Evolutionary conservation across 2,888 invertebrate species (phyloP).

Genomic region (Lamproptera curius): DNA sequence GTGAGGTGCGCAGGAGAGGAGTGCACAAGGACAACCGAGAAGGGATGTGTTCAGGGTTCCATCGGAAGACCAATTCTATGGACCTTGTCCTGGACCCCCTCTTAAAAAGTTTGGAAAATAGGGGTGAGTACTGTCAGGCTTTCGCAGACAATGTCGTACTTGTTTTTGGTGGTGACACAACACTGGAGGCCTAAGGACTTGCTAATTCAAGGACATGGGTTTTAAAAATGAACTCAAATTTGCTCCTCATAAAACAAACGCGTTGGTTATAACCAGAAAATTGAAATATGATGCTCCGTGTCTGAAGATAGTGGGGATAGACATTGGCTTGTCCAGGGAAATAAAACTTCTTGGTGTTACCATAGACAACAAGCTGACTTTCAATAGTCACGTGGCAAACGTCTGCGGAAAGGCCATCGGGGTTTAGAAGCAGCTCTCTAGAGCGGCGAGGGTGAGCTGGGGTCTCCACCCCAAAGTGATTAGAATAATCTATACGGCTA

Average conservation of each 20-base stretch:
- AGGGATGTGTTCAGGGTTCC: conserved; percentile 22
- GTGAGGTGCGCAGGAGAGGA: conserved; percentile 9
- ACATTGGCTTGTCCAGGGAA: conserved; percentile 1
- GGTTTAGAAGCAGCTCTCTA: conserved; percentile 10
- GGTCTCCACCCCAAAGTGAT: background rate
- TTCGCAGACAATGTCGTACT: no score
- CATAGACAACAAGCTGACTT: conserved; percentile 16
- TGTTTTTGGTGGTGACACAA: conserved; percentile 1
- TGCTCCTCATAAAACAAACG: conserved; percentile 22
- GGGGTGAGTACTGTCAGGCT: conserved; percentile 18
- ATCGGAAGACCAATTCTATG: no score
- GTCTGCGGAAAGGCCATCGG: conserved; percentile 16
- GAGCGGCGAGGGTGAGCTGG: conserved; percentile 15
- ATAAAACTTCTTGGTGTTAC: conserved; percentile 22
- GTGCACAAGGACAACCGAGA: background rate
- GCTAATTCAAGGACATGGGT: conserved; percentile 24
- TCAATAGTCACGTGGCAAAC: no score
- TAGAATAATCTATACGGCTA: background rate
- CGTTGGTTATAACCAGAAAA: conserved; percentile 17
- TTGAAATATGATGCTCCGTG: conserved; percentile 20
- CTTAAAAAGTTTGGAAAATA: conserved; percentile 1
- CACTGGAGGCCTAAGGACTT: conserved; percentile 9
- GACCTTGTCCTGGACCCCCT: conserved; percentile 23
- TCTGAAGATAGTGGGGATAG: conserved; percentile 19
- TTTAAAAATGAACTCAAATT: no score